These are phyloP conservation scores for Passer domesticus DNA, from an alignment of 2,113 vertebrate species.

Conservation along the genomic window DNA sequence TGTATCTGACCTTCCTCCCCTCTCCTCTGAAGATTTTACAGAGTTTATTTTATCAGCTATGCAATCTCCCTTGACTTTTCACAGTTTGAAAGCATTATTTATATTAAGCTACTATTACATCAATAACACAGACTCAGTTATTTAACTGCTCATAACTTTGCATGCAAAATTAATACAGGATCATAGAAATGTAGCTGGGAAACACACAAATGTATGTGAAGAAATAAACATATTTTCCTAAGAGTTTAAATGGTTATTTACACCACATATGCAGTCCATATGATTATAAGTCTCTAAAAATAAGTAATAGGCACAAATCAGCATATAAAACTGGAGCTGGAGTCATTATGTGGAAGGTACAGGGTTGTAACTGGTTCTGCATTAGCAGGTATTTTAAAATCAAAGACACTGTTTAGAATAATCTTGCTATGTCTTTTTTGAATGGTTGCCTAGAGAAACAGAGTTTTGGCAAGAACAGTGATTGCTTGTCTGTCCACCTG, in stretches of 20 bases:
- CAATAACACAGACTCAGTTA: neutral
- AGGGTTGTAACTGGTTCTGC: neutral
- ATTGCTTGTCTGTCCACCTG: neutral
- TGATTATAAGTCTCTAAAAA: neutral
- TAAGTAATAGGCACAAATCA: neutral
- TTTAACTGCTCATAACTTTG: neutral
- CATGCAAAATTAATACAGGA: neutral
- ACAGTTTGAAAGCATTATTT: neutral
- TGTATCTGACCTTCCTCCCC: neutral
- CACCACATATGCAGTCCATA: neutral
- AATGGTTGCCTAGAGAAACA: neutral
- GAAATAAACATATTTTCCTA: neutral
- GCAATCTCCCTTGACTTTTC: neutral
- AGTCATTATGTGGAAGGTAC: neutral
- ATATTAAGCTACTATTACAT: neutral
- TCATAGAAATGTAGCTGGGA: neutral
- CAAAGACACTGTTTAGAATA: neutral
- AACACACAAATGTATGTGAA: neutral
- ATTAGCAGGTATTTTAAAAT: neutral
- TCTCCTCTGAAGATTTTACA: neutral
- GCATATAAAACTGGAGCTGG: neutral
- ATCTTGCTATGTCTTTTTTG: neutral
- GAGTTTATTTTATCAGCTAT: neutral
- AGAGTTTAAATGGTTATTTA: neutral
- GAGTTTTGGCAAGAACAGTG: neutral